Evolutionary conservation across 2,888 invertebrate species (phyloP).

Genomic region (Opisthograptis luteolata): DNA sequence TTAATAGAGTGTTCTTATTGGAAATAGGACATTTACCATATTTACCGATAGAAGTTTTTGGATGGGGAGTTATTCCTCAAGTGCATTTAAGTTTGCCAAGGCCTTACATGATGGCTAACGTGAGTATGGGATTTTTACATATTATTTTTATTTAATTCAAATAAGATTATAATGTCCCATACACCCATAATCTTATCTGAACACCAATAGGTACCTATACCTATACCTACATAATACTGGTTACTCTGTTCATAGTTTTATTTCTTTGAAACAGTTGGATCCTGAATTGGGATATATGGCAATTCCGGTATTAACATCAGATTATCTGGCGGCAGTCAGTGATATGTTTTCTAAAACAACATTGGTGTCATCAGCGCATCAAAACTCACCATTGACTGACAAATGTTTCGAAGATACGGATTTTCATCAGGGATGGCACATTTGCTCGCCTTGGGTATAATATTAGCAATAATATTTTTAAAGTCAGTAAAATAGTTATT

Average conservation of each 20-base stretch:
- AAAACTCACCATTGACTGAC: slow-evolving; percentile 65
- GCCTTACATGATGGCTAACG: slow-evolving; percentile 55
- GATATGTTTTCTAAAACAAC: slow-evolving; percentile 57
- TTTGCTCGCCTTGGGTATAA: slow-evolving; percentile 67
- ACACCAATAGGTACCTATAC: no score
- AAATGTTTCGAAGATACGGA: slow-evolving; percentile 70
- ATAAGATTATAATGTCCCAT: no score
- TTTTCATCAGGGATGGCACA: slow-evolving; percentile 65
- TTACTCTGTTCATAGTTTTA: not conserved
- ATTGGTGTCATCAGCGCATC: slow-evolving; percentile 50
- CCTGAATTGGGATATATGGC: slow-evolving; percentile 76
- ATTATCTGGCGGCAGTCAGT: slow-evolving; percentile 66
- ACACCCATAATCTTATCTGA: no score
- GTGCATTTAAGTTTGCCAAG: slow-evolving; percentile 79
- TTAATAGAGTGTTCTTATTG: slow-evolving; percentile 71
- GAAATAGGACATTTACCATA: slow-evolving; percentile 83
- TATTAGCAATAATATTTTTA: not conserved
- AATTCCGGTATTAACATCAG: slow-evolving; percentile 65
- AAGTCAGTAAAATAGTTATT: no score
- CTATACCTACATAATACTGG: no score
- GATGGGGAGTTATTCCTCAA: slow-evolving; percentile 85
- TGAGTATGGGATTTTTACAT: no score
- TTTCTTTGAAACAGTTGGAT: slow-evolving; percentile 50
- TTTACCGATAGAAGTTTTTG: slow-evolving; percentile 79
- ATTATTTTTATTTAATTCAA: no score